Evolutionary conservation across 1,140 invertebrate species (phyloP).

Genomic region (Hylyphantes graminicola): DNA sequence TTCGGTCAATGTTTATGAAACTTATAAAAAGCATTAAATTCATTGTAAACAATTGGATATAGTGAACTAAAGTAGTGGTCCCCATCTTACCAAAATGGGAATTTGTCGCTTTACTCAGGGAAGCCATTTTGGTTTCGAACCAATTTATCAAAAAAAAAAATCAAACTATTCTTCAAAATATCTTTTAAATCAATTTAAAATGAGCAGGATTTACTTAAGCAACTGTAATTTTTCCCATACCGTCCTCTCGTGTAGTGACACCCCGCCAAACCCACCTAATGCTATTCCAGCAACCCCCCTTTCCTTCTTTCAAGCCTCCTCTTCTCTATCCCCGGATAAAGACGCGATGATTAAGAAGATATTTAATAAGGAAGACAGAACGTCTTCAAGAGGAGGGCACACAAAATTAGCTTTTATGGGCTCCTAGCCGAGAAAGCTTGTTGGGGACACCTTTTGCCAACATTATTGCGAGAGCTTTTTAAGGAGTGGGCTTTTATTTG

Average conservation of each 20-base stretch:
- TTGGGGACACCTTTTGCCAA: slow-evolving; percentile 12
- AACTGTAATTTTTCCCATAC: not conserved
- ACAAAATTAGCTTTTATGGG: slow-evolving; percentile 55
- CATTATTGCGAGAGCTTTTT: not conserved
- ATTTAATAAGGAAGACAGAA: slow-evolving; percentile 50
- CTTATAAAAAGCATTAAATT: too few species aligned
- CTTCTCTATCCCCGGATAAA: slow-evolving; percentile 44
- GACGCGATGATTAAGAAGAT: slow-evolving; percentile 50
- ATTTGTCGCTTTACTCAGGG: not conserved
- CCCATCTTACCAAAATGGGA: not conserved
- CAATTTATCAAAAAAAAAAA: not conserved
- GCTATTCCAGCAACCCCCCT: slow-evolving; percentile 26
- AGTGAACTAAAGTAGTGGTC: too few species aligned
- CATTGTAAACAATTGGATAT: too few species aligned
- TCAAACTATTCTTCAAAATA: not conserved
- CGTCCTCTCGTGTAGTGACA: not conserved
- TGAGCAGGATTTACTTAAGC: not conserved
- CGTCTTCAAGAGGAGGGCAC: not conserved
- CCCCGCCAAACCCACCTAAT: slow-evolving; percentile 12
- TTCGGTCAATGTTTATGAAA: too few species aligned
- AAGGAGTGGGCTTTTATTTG: too few species aligned
- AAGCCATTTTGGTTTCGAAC: not conserved
- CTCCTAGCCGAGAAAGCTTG: slow-evolving; percentile 28
- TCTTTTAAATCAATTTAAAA: not conserved
- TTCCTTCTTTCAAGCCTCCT: slow-evolving; percentile 35